Evolutionary conservation across 2,797 vertebrate genomes (phyloP), one percentile per base, ranked within the genome.

Genomic region (Ctenosaura bakeri): DNA sequence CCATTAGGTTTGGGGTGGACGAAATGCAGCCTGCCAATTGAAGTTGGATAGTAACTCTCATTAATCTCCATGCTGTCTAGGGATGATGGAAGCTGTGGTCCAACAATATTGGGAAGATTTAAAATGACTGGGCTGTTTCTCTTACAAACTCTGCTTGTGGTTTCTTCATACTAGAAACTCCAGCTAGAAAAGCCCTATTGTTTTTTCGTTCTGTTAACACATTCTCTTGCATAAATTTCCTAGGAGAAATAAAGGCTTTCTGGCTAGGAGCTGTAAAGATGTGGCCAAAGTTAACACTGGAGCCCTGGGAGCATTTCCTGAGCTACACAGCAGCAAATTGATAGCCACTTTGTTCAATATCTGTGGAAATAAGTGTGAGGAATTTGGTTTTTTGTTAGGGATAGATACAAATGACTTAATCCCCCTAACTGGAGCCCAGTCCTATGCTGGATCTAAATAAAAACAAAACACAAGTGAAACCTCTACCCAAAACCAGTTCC

Each of bases 301-400:
- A 92, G 89, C 87, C 52, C 91, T 95, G 64, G 87, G 95, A 94
- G 92, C 73, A 86, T 91, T 94, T 95, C 91, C 93, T 95, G 84
- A 92, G 92, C 95, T 95, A 92, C 95, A 90, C 93, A 95, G 83
- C 93, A 94, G 62, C 0, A 3, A 94, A 89, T 90, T 94, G 94
- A 94, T 92, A 95, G 92, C 90, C 93, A 91, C 4, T 95, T 91
- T 93, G 86, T 94, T 94, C 90, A 95, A 95, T 96, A 91, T 94
- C 95, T 95, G 90, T 93, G 94, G 94, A 96, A 88, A 95, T 95
- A 95, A 96, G 89, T 92, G 95, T 88, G 89, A 5, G 93, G 94
- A 96, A 92, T 92, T 74, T 32, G 7, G 26, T 74, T 35, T 13
- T 69, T 69, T 66, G 22, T 66, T 69, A 29, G 16, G 59, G 59